Evolutionary conservation across 2,888 invertebrate genomes (phyloP), one percentile per base, ranked within the genome.

Genomic region (Drosophila anceps): DNA sequence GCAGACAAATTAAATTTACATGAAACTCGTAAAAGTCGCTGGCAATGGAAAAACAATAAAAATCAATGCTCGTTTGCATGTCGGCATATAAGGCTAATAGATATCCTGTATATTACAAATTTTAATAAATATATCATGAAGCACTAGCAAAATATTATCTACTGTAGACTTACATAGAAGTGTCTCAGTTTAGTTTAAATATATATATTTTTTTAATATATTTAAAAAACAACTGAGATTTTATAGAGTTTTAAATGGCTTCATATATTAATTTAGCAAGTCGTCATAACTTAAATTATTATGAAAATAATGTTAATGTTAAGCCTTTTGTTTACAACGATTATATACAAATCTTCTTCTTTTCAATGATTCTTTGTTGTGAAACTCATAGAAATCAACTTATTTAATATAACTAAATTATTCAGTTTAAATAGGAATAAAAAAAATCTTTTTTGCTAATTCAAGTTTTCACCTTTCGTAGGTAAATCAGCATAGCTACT

Each of bases 1-100:
- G 62, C 58, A 79, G 58, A 59, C 76, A 85, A 84, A 83, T 88
- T 83, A 72, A 85, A 84, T 83, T 84, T 76, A 85, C 76, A 85
- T 70, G 70, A 59, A 79, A 60, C 61, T 60, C 33, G 20, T 41
- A 60, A 66, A 64, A 62, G 54, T 46, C 78, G 65, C 44, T 46
- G 53, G 31, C 66, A 67, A 50, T 60, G 58, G 33, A 35, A 64
- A 74, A 68, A 68, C 61, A 65, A 61, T 50, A 62, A 69, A 46
- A 41, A 18, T 39, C 67, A 73, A 61, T 53, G 57, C 15, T n/a
- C 1, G 46, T 1, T 55, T 43, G 18, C 12, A 10, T 15, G 5
- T 15, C 27, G n/a, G 18, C 15, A 29, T 53, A 18, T 8, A 1
- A 6, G 43, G 39, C 53, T 18, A 2, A 0, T 1, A 63, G 20